phyloP scores from a whole-genome alignment of 2,113 vertebrate species.

The Corydoras sp. region DNA sequence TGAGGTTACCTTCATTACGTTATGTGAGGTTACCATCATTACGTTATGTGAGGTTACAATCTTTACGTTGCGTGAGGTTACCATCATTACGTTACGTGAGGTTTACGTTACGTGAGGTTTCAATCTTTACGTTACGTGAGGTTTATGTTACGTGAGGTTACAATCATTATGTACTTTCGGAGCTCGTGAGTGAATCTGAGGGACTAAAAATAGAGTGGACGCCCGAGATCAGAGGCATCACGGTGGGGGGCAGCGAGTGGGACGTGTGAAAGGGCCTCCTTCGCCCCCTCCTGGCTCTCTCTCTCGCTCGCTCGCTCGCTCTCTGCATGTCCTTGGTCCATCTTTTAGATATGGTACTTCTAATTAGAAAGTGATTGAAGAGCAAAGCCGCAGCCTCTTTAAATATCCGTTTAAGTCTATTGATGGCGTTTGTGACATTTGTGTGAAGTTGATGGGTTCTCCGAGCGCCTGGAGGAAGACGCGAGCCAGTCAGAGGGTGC shows the following conservation, averaged over 20 bases:
- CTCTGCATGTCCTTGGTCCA: constrained; percentile 11
- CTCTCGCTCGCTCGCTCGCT: constrained; percentile 12
- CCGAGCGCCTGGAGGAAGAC: constrained; percentile 28
- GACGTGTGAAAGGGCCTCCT: constrained; percentile 25
- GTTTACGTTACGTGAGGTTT: too few relatives aligned
- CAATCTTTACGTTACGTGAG: too few relatives aligned
- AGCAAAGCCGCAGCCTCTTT: constrained; percentile 45
- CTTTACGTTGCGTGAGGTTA: too few relatives aligned
- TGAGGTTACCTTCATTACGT: too few relatives aligned
- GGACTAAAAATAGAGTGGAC: constrained; percentile 11
- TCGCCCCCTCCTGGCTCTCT: constrained; percentile 8
- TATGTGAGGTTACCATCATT: too few relatives aligned
- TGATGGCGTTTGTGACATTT: constrained; percentile 56
- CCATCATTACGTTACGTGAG: too few relatives aligned
- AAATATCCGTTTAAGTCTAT: constrained; percentile 52
- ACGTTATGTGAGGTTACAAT: too few relatives aligned
- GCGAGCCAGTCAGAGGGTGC: neutral
- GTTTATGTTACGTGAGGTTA: too few relatives aligned
- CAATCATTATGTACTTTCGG: too few relatives aligned
- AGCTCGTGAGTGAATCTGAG: neutral
- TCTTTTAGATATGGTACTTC: constrained; percentile 36
- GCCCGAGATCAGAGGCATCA: constrained; percentile 27
- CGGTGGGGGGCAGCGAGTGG: constrained; percentile 29
- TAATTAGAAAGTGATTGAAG: constrained; percentile 51
- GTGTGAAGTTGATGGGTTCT: constrained; percentile 48